Conservation (phyloP, 2,113 vertebrate genomes). For the Sinocyclocheilus anophthalmus region DNA sequence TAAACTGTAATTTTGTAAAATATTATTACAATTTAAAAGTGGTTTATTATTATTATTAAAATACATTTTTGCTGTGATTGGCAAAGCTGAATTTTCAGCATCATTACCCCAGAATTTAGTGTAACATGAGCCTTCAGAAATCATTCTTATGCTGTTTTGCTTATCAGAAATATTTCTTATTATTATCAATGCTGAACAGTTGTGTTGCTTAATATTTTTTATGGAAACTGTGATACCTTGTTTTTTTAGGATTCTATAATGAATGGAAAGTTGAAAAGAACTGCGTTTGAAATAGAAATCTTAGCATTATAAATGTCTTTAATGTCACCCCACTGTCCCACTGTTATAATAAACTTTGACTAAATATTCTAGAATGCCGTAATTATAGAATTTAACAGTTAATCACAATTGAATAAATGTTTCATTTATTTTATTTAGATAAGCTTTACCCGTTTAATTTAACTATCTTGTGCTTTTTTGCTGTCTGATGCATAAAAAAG, state of each 20-base stretch:
- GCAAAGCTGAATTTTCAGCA: background rate
- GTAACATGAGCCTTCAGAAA: background rate
- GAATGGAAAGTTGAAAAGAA: background rate
- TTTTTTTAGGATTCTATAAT: background rate
- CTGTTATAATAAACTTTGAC: background rate
- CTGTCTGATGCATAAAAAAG: background rate
- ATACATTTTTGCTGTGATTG: background rate
- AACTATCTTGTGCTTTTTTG: background rate
- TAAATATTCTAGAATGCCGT: background rate
- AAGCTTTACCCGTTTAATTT: background rate
- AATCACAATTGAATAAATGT: background rate
- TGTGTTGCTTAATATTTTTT: background rate
- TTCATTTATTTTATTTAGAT: background rate
- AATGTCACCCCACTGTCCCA: background rate
- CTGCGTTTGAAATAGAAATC: background rate
- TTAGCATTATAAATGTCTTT: background rate
- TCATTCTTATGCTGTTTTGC: background rate
- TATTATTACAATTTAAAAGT: background rate
- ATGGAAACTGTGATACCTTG: background rate
- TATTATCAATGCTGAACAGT: background rate
- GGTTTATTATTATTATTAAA: no score
- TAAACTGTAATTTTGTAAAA: background rate
- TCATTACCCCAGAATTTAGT: no score
- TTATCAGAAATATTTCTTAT: background rate
- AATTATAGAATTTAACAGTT: background rate